Conservation (phyloP, 2,797 vertebrate species). For the Parotocinclus haroldoi region DNA sequence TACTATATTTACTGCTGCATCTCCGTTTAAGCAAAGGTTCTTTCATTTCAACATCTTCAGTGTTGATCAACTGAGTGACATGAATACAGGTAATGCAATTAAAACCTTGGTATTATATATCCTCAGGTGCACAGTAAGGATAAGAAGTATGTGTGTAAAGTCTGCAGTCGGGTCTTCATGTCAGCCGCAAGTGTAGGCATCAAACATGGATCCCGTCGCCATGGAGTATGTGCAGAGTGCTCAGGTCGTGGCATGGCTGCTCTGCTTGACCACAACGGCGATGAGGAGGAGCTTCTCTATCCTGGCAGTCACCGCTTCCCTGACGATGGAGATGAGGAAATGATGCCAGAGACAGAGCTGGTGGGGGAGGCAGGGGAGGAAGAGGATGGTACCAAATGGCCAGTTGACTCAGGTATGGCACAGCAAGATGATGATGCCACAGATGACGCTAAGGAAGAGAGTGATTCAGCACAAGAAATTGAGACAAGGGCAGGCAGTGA, state of each 20-base stretch:
- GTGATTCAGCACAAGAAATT: constrained; percentile 83
- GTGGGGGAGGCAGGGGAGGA: constrained; percentile 64
- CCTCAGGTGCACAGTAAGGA: constrained; percentile 96
- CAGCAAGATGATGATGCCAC: constrained; percentile 72
- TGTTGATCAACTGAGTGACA: too few species aligned
- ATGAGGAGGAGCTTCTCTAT: constrained; percentile 84
- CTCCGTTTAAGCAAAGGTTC: too few species aligned
- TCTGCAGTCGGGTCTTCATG: constrained; percentile 96
- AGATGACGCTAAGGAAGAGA: constrained; percentile 88
- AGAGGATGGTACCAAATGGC: constrained; percentile 84
- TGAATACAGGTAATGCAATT: too few species aligned
- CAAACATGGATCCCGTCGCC: constrained; percentile 92
- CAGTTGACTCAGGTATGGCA: constrained; percentile 80
- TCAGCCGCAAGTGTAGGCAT: constrained; percentile 96
- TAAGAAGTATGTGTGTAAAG: constrained; percentile 97
- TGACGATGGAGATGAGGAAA: constrained; percentile 81
- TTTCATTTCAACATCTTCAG: too few species aligned
- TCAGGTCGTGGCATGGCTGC: constrained; percentile 79
- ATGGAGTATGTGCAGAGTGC: constrained; percentile 90
- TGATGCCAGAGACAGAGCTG: constrained; percentile 74
- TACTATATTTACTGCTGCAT: too few species aligned
- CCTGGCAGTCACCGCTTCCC: constrained; percentile 72
- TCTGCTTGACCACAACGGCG: constrained; percentile 79
- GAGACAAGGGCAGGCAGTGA: constrained; percentile 79
- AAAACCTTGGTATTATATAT: neutral